phyloP scores from a whole-genome alignment of 2,113 vertebrate genomes.

The Nematolebias whitei region DNA sequence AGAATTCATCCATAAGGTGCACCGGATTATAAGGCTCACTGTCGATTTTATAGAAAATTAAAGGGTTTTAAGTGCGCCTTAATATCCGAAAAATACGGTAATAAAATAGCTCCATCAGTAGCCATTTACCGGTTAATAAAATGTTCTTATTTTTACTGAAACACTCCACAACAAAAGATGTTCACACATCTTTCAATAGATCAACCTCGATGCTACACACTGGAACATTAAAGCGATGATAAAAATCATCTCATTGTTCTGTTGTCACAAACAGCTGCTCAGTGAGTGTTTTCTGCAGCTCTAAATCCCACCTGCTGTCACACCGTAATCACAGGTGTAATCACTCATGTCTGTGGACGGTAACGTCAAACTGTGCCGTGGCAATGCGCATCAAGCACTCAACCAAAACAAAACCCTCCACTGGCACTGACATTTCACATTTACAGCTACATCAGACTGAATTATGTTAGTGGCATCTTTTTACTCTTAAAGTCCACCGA shows the following conservation, averaged over 20 bases:
- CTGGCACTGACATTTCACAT: conserved; percentile 4
- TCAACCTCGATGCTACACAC: neutral
- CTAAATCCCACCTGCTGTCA: neutral
- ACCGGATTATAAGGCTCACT: too few relatives aligned
- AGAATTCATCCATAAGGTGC: too few relatives aligned
- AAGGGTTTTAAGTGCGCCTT: too few relatives aligned
- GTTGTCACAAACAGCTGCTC: neutral
- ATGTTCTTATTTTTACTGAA: neutral
- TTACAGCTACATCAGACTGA: neutral
- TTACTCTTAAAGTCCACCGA: neutral
- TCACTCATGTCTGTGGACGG: neutral
- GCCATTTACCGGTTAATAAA: too few relatives aligned
- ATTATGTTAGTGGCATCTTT: neutral
- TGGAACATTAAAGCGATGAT: neutral
- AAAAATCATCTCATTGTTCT: neutral
- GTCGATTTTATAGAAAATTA: too few relatives aligned
- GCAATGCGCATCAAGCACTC: neutral
- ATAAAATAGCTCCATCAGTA: too few relatives aligned
- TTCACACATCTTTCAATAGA: neutral
- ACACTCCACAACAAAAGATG: neutral
- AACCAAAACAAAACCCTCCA: neutral
- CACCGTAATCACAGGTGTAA: conserved; percentile 1
- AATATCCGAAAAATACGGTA: too few relatives aligned
- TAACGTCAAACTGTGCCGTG: conserved; percentile 1
- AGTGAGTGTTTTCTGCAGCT: neutral